Conservation (phyloP, 2,797 vertebrate species). For the Poecilia picta region DNA sequence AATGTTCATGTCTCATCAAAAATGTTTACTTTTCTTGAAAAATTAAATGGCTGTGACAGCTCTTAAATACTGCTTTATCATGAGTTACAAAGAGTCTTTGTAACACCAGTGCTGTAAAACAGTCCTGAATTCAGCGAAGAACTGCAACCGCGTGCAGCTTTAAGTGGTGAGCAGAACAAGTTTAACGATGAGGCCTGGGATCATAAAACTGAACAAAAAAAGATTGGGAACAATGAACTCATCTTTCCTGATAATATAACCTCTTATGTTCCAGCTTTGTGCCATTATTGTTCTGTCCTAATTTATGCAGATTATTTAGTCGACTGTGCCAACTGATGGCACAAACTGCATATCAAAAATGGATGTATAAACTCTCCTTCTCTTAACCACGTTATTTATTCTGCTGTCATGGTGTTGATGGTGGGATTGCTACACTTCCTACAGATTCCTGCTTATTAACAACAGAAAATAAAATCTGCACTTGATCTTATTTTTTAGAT, state of each 20-base stretch:
- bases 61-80: not conserved
- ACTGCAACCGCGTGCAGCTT: not conserved
- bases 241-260: not conserved
- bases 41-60: not conserved
- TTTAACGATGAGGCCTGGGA: not conserved
- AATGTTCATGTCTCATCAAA: not conserved
- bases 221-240: not conserved
- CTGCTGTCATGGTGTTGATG: not conserved
- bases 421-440: not conserved
- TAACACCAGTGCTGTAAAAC: not conserved
- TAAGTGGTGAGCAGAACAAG: not conserved
- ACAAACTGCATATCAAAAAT: not conserved
- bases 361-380: not conserved
- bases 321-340: not conserved
- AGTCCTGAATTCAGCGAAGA: not conserved
- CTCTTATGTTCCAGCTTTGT: not conserved
- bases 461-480: not conserved
- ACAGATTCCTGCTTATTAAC: not conserved
- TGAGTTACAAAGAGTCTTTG: not conserved
- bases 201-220: not conserved
- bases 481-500: not conserved
- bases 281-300: not conserved
- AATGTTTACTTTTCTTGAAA: not conserved
- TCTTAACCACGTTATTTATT: not conserved
- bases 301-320: not conserved